phyloP scores from a whole-genome alignment of 2,113 vertebrate species.

The Pangasianodon hypophthalmus region DNA sequence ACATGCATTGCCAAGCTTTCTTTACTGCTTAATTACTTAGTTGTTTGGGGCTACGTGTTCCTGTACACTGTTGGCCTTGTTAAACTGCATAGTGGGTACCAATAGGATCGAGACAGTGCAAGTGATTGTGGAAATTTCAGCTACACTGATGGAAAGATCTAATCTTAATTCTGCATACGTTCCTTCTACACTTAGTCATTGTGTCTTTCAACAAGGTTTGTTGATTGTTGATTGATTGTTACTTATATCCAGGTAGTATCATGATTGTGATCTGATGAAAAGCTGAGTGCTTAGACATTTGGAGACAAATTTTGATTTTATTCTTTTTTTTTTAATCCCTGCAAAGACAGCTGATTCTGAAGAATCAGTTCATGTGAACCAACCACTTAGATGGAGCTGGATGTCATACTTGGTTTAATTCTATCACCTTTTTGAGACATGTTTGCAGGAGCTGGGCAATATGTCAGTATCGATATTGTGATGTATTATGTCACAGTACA shows the following conservation, averaged over 20 bases:
- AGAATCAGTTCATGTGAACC: neutral
- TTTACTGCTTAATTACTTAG: neutral
- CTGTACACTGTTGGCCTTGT: neutral
- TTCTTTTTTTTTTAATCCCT: neutral
- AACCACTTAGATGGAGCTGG: neutral
- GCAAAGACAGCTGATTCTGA: neutral
- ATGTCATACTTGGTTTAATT: neutral
- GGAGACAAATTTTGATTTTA: too few relatives aligned
- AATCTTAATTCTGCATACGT: neutral
- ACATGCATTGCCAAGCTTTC: neutral
- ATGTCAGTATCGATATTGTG: neutral
- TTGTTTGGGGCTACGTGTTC: neutral
- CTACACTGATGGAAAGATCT: neutral
- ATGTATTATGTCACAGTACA: neutral
- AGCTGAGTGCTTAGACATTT: too few relatives aligned
- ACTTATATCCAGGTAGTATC: neutral
- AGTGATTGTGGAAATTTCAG: neutral
- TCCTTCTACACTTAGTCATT: neutral
- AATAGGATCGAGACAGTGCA: neutral
- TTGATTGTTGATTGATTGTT: neutral
- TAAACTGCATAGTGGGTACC: neutral
- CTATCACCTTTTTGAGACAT: neutral
- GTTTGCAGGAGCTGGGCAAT: too few relatives aligned
- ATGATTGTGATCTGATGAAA: neutral
- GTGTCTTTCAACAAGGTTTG: neutral